Evolutionary conservation across 2,113 vertebrate genomes (phyloP).

Genomic region (Xenopus tropicalis): DNA sequence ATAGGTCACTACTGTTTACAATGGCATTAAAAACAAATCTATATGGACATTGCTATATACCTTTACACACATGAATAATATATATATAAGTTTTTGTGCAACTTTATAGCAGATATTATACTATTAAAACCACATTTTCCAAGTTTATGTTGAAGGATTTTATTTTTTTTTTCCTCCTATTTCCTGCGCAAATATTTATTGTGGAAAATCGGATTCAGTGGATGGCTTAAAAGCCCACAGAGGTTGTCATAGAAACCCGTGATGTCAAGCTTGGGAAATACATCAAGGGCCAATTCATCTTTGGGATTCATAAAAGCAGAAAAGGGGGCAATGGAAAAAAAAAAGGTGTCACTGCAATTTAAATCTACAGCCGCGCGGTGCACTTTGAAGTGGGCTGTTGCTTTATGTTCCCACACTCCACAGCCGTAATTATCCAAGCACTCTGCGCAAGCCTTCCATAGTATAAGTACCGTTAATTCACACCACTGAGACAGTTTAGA

Average conservation of each 20-base stretch:
- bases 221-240: slow-evolving; percentile 7
- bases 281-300: slow-evolving; percentile 17
- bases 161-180: slow-evolving; percentile 6
- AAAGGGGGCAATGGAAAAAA: not conserved
- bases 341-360: slow-evolving; percentile 28
- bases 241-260: slow-evolving; percentile 27
- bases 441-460: not conserved
- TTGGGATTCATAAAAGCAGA: slow-evolving; percentile 21
- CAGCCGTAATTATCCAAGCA: not conserved
- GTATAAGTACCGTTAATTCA: not conserved
- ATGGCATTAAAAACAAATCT: no score
- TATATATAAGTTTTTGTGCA: no score
- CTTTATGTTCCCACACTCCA: slow-evolving; percentile 28
- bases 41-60: no score
- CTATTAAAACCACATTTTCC: no score
- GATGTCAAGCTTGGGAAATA: slow-evolving; percentile 26
- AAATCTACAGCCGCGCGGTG: slow-evolving; percentile 10
- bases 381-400: slow-evolving; percentile 33
- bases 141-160: not conserved
- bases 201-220: slow-evolving; percentile 12
- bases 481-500: slow-evolving; percentile 11
- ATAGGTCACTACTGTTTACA: no score
- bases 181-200: slow-evolving; percentile 10
- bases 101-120: no score
- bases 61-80: no score